A percentile compares a stretch with the other conserved stretches of the same genome.
phyloP scores from a whole-genome alignment of 2,888 invertebrate species.

The Leptinotarsa peninsularis region DNA sequence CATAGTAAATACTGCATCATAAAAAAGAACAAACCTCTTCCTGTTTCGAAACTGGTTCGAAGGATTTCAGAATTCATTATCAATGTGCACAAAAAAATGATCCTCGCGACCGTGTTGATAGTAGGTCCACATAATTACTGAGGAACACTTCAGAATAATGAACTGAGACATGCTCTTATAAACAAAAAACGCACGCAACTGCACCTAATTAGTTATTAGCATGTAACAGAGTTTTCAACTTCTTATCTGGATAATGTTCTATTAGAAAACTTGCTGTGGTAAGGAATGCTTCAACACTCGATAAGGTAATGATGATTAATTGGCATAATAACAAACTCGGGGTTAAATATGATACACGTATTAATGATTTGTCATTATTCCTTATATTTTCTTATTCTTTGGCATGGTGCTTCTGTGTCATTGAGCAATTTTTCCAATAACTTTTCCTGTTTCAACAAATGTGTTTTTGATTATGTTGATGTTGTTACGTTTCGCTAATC shows the following conservation, averaged over 20 bases:
- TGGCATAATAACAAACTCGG: conserved; percentile 21
- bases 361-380: neutral
- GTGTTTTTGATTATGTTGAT: no score
- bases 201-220: conserved; percentile 27
- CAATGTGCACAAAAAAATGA: neutral
- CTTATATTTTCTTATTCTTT: neutral
- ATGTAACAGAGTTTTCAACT: conserved; percentile 19
- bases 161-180: conserved; percentile 19
- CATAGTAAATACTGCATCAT: neutral
- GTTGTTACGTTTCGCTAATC: no score
- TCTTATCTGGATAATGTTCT: conserved; percentile 21
- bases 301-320: conserved; percentile 36
- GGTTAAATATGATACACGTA: conserved; percentile 3
- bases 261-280: conserved; percentile 27
- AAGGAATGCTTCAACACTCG: conserved; percentile 27
- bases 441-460: neutral
- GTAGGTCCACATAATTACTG: conserved; percentile 24
- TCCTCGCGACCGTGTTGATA: conserved; percentile 13
- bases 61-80: conserved; percentile 17
- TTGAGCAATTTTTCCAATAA: neutral
- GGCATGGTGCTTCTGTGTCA: neutral
- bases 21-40: conserved; percentile 2
- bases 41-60: conserved; percentile 3
- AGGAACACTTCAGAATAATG: conserved; percentile 26
- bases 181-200: conserved; percentile 24